Percentiles rank a stretch among this genome's conserved stretches.
Conservation (phyloP, 2,797 vertebrate species). For the Mustela erminea region DNA sequence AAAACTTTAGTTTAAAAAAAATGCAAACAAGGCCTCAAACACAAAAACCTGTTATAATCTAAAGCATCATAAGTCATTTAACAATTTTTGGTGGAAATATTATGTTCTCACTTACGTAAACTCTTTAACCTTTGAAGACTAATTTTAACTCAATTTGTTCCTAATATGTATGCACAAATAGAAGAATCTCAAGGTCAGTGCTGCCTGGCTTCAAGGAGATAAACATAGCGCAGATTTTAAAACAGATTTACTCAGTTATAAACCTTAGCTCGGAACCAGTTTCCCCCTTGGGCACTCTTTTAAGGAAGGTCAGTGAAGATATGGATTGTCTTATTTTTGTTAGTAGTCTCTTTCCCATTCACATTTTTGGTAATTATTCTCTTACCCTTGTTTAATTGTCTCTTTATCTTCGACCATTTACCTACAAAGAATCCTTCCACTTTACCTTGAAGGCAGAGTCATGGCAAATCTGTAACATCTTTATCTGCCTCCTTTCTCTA, state of each 20-base stretch:
- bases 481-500: background rate
- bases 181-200: background rate
- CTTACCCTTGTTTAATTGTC: background rate
- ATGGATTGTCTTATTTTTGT: background rate
- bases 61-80: background rate
- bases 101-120: conserved; percentile 12
- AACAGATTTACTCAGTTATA: conserved; percentile 37
- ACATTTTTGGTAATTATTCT: background rate
- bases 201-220: background rate
- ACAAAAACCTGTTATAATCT: background rate
- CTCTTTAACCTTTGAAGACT: conserved; percentile 48
- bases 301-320: background rate
- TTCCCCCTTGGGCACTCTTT: background rate
- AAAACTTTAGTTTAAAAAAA: background rate
- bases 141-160: conserved; percentile 29
- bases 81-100: background rate
- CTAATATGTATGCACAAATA: background rate
- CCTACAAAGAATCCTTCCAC: background rate
- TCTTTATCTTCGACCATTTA: background rate
- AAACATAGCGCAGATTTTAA: background rate
- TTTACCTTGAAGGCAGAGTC: background rate
- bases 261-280: background rate
- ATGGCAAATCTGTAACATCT: background rate
- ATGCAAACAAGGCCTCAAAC: background rate
- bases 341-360: background rate